phyloP scores from a whole-genome alignment of 2,888 invertebrate genomes.

The Pristionchus arcanus region DNA sequence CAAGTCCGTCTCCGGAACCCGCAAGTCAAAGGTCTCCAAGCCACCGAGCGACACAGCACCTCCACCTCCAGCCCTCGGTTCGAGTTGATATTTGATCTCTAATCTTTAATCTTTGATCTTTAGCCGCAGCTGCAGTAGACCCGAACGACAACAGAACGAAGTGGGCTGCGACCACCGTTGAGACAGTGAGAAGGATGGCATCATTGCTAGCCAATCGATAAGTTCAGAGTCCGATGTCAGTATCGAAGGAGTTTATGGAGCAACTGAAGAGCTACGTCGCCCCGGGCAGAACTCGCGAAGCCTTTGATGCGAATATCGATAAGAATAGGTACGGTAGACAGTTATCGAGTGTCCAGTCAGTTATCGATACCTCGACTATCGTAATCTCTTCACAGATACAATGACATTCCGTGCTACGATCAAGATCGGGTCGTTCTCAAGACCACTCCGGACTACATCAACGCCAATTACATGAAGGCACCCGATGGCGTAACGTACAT shows the following conservation, averaged over 20 bases:
- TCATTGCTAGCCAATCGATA: background rate
- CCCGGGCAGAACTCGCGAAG: background rate
- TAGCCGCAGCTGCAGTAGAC: background rate
- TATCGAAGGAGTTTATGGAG: background rate
- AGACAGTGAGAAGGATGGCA: background rate
- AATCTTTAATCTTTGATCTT: constrained; percentile 30
- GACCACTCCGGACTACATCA: constrained; percentile 62
- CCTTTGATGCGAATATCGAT: background rate
- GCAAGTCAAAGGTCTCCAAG: background rate
- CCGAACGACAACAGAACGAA: background rate
- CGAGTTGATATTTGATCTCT: constrained; percentile 9
- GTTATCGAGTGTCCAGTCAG: background rate
- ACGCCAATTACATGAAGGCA: constrained; percentile 66
- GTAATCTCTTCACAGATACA: background rate
- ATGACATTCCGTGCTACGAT: constrained; percentile 41
- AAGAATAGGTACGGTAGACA: constrained; percentile 30
- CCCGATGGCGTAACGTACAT: constrained; percentile 62
- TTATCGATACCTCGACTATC: background rate
- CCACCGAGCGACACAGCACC: background rate
- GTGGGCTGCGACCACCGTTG: background rate
- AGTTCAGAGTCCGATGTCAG: background rate
- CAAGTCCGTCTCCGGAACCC: background rate
- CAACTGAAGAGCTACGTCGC: background rate
- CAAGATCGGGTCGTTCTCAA: constrained; percentile 13
- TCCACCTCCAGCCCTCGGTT: background rate